phyloP scores from a whole-genome alignment of 2,888 invertebrate genomes.

The Liopterus haemorrhoidalis region DNA sequence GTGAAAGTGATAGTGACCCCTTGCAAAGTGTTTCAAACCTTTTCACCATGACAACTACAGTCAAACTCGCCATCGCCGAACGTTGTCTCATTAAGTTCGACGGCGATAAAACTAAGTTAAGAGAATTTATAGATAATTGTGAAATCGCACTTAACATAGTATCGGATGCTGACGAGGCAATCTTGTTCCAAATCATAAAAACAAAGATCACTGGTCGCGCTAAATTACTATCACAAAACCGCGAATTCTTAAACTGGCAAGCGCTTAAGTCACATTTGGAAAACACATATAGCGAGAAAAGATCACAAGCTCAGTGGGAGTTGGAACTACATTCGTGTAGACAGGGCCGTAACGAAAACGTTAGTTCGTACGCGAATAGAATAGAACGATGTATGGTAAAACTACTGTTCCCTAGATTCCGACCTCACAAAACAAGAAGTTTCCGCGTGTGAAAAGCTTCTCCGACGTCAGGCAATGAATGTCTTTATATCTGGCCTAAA shows the following conservation, averaged over 20 bases:
- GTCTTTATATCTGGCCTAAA: conserved; percentile 25
- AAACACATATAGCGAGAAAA: conserved; percentile 23
- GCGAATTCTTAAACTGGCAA: conserved; percentile 22
- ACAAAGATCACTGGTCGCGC: conserved; percentile 24
- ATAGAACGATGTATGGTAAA: conserved; percentile 24
- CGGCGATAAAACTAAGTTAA: conserved; percentile 17
- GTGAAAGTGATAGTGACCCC: no score
- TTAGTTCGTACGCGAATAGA: conserved; percentile 20
- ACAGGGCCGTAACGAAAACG: conserved; percentile 22
- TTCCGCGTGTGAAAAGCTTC: conserved; percentile 16
- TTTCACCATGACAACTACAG: neutral
- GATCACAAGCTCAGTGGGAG: conserved; percentile 26
- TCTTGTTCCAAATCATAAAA: conserved; percentile 26
- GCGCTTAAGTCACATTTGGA: conserved; percentile 21
- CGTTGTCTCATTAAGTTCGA: conserved; percentile 20
- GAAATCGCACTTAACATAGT: conserved; percentile 18
- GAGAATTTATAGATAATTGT: conserved; percentile 25
- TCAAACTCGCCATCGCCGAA: conserved; percentile 24
- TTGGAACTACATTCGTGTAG: conserved; percentile 25
- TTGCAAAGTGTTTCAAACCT: no score
- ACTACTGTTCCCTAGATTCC: conserved; percentile 20
- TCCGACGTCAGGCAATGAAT: conserved; percentile 24
- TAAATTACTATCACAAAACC: conserved; percentile 20
- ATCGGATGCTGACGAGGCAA: conserved; percentile 1
- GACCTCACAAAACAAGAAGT: conserved; percentile 5